Percentiles rank a stretch among this genome's conserved stretches.
phyloP scores from a whole-genome alignment of 2,113 vertebrate species.

The Atherinomorus stipes region DNA sequence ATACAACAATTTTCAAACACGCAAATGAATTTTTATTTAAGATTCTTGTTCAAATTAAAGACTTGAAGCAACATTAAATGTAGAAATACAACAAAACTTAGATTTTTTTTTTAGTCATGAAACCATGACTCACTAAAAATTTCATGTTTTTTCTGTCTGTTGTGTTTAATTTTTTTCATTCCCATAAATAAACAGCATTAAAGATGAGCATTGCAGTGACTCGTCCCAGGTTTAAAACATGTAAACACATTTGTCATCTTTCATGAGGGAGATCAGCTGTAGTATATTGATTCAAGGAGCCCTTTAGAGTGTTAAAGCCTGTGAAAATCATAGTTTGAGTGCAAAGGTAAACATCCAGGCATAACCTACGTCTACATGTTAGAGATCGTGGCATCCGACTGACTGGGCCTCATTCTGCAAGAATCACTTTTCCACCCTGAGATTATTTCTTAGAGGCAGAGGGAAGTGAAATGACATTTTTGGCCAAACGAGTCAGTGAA shows the following conservation, averaged over 20 bases:
- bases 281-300: background rate
- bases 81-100: conserved; percentile 18
- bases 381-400: too few species aligned
- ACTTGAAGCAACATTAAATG: conserved; percentile 26
- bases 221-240: conserved; percentile 27
- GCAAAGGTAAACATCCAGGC: background rate
- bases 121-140: conserved; percentile 22
- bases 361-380: too few species aligned
- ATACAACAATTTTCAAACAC: background rate
- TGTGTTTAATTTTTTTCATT: conserved; percentile 1
- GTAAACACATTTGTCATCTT: conserved; percentile 44
- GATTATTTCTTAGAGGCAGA: too few species aligned
- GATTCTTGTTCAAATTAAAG: conserved; percentile 38
- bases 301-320: conserved; percentile 2
- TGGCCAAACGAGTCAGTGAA: too few species aligned
- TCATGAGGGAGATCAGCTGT: background rate
- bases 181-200: background rate
- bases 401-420: too few species aligned
- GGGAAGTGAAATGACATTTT: too few species aligned
- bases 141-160: background rate
- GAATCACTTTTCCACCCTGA: too few species aligned
- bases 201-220: background rate
- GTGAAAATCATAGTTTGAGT: conserved; percentile 13
- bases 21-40: conserved; percentile 57
- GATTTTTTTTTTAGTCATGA: background rate